phyloP scores from a whole-genome alignment of 1,140 invertebrate genomes.

The Drosophila oshimai region DNA sequence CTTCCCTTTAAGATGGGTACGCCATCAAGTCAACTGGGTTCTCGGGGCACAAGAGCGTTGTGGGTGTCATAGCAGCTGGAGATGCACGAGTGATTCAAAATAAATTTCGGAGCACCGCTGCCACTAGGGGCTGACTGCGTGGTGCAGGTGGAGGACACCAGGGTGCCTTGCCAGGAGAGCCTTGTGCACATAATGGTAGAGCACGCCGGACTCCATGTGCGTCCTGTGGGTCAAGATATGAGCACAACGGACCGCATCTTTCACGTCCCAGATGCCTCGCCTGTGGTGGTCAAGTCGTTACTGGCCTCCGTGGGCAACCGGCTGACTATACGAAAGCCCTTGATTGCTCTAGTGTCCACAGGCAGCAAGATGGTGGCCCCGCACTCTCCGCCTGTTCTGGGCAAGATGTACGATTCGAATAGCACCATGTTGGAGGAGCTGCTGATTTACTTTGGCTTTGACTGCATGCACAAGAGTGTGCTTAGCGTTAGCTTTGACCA shows the following conservation, averaged over 20 bases:
- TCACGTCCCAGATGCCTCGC: slow-evolving; percentile 84
- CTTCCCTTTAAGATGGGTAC: slow-evolving; percentile 98
- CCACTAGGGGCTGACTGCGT: slow-evolving; percentile 93
- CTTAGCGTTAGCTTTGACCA: slow-evolving; percentile 84
- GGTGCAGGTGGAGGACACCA: slow-evolving; percentile 96
- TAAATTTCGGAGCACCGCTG: slow-evolving; percentile 96
- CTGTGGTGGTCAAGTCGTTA: slow-evolving; percentile 89
- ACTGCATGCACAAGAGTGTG: slow-evolving; percentile 83
- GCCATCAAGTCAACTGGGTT: slow-evolving; percentile 91
- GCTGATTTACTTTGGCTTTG: slow-evolving; percentile 84
- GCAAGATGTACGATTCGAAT: slow-evolving; percentile 95
- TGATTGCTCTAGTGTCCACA: slow-evolving; percentile 94
- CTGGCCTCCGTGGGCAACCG: slow-evolving; percentile 88
- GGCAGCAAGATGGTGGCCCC: slow-evolving; percentile 93
- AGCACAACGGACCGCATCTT: slow-evolving; percentile 83
- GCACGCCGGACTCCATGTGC: slow-evolving; percentile 74
- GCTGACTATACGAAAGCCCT: slow-evolving; percentile 82
- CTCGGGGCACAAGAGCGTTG: slow-evolving; percentile 86
- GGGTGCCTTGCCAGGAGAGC: slow-evolving; percentile 88
- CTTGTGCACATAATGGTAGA: slow-evolving; percentile 89
- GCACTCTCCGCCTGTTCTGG: slow-evolving; percentile 84
- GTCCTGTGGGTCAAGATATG: slow-evolving; percentile 11
- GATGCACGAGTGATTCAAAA: slow-evolving; percentile 89
- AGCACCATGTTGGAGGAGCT: slow-evolving; percentile 90
- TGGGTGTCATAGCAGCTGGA: slow-evolving; percentile 87